Evolutionary conservation across 64 coral and sea anemone genomes (phyloP).

Genomic region (Dendrophyllia cribrosa): DNA sequence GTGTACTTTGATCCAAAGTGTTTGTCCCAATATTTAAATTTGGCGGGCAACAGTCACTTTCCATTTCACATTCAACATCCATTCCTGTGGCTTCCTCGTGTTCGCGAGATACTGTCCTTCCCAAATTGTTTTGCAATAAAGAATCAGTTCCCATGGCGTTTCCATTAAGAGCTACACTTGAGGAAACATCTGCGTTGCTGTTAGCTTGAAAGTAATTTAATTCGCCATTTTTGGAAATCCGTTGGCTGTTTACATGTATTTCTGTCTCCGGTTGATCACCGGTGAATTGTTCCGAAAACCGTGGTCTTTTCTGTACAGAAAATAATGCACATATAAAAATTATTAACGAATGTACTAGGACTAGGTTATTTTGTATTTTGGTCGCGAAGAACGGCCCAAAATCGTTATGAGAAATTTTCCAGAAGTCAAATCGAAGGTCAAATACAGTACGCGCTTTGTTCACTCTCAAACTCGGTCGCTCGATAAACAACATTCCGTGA

Average conservation of each 20-base stretch:
- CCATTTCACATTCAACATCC: conserved; percentile 11
- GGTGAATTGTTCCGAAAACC: neutral
- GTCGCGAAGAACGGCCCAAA: no score
- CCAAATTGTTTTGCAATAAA: conserved; percentile 14
- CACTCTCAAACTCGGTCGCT: no score
- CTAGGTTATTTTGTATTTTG: no score
- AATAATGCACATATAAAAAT: neutral
- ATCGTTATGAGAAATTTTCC: no score
- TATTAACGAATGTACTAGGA: no score
- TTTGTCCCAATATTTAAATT: neutral
- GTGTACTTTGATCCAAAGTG: neutral
- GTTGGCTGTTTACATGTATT: no score
- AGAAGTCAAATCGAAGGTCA: no score
- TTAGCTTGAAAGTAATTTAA: neutral
- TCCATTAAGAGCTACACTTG: neutral
- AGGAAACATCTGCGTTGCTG: neutral
- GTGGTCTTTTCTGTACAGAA: conserved; percentile 12
- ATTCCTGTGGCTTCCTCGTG: neutral
- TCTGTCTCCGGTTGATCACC: neutral
- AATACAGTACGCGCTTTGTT: no score
- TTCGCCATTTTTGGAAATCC: neutral
- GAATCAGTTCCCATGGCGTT: neutral
- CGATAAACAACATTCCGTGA: no score
- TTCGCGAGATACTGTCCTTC: neutral
- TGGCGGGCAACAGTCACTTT: neutral